Percentiles rank a stretch among this genome's conserved stretches.
phyloP scores from a whole-genome alignment of 2,888 invertebrate genomes.

The Melipona bicolor region DNA sequence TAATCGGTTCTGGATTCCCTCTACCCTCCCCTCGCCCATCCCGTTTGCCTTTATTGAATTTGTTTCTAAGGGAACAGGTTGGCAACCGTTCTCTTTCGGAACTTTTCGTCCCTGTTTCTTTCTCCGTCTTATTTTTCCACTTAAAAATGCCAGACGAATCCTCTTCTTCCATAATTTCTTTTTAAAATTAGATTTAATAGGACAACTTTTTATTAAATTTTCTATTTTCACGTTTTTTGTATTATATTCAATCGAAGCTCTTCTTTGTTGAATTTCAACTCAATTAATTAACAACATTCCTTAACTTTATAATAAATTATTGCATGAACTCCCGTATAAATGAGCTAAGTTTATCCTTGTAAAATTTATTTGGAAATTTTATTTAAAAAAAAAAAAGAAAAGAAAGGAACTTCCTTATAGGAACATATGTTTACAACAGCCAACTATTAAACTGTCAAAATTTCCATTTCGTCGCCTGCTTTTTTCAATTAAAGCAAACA shows the following conservation, averaged over 20 bases:
- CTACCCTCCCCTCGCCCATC: too few species aligned
- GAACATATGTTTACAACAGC: too few species aligned
- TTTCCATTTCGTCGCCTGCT: background rate
- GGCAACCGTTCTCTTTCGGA: background rate
- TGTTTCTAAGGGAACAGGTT: background rate
- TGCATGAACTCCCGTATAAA: too few species aligned
- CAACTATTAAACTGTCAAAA: background rate
- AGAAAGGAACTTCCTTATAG: too few species aligned
- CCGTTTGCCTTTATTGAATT: constrained; percentile 9
- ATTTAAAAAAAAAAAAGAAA: too few species aligned
- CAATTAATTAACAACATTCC: too few species aligned
- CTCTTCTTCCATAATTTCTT: background rate
- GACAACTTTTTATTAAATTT: background rate
- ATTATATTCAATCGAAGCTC: too few species aligned
- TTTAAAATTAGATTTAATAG: background rate
- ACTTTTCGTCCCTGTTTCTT: background rate
- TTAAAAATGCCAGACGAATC: background rate
- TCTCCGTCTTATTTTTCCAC: background rate
- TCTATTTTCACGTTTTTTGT: background rate
- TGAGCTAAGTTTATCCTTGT: too few species aligned
- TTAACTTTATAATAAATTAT: too few species aligned
- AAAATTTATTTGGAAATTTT: too few species aligned
- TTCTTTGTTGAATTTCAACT: too few species aligned
- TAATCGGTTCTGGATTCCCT: background rate
- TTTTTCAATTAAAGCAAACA: background rate